phyloP scores from a whole-genome alignment of 2,113 vertebrate species.

The Cercocebus atys region DNA sequence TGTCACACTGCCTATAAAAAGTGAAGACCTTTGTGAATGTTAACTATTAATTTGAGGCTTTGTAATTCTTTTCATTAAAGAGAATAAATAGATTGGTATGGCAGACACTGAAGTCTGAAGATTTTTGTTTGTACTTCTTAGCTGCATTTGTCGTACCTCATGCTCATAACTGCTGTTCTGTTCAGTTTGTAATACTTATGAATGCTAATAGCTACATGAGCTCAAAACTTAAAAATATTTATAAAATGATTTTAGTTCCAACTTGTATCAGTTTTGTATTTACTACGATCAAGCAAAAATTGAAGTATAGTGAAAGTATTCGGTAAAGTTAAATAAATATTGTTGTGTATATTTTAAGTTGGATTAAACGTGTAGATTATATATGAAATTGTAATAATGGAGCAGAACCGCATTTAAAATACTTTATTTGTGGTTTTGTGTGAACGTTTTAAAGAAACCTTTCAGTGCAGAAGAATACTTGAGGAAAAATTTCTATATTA shows the following conservation, averaged over 20 bases:
- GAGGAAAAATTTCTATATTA: constrained; percentile 27
- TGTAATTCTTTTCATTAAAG: constrained; percentile 4
- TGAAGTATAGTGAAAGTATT: neutral
- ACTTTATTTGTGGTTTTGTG: neutral
- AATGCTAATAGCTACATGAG: neutral
- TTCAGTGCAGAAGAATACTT: neutral
- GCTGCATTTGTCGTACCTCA: neutral
- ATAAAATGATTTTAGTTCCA: neutral
- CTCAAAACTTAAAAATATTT: neutral
- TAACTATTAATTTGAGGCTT: constrained; percentile 13
- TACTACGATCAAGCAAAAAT: constrained; percentile 39
- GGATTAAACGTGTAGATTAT: neutral
- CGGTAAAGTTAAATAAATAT: neutral
- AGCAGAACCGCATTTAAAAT: neutral
- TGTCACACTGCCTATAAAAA: neutral
- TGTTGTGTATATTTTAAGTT: neutral
- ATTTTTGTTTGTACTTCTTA: neutral
- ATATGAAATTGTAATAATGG: neutral
- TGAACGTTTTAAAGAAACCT: neutral
- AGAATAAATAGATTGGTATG: neutral
- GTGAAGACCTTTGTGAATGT: neutral
- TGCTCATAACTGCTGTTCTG: neutral
- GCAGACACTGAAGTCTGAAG: neutral
- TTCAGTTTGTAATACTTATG: neutral
- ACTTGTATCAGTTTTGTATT: constrained; percentile 7